Base-by-base conservation (phyloP, 2,888 invertebrate genomes). In the Tenthredo notha region DNA sequence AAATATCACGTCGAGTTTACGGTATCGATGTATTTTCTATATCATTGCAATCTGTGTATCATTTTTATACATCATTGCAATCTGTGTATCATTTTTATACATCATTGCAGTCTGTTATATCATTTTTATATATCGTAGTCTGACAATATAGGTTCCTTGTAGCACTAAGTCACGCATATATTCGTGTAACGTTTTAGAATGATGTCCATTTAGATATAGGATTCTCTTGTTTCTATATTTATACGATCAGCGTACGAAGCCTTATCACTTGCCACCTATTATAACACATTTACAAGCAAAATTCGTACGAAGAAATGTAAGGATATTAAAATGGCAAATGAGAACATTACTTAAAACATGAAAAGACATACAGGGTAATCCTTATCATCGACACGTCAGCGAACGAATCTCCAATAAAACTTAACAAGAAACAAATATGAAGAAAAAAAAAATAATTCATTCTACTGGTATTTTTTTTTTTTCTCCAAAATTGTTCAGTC, bases 161-260 rank as follows among this genome's bases (percentile, higher is more conserved):
- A 25, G 67, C 74, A 9, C 21, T 7, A 21, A 43, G n/a, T 43
- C 18, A 40, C 40, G 37, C 74, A 18, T 40, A 74, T 70, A 18
- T 70, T 37, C 74, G 74, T 74, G 74, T 43, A n/a, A 43, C 74
- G n/a, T 74, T 74, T 21, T 29, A 43, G 2, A 40, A 74, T 74
- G 74, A 74, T 74, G 43, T 74, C 74, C 74, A 74, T 74, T 74
- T 74, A 74, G 74, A 74, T 74, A 74, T 15, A 67, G 15, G 74
- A 74, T 40, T 74, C 74, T 12, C 74, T 43, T n/a, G 74, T 74
- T 74, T 6, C n/a, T n/a, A n/a, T 74, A 43, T 74, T 74, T 25
- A 74, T n/a, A 43, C 74, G 74, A 74, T 43, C 43, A 74, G 33
- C 74, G 25, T 40, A 74, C 43, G 12, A 21, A 74, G 25, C 74